These are phyloP conservation scores for Ferrisia virgata DNA, from an alignment of 2,888 invertebrate species.

Conservation along the genomic window DNA sequence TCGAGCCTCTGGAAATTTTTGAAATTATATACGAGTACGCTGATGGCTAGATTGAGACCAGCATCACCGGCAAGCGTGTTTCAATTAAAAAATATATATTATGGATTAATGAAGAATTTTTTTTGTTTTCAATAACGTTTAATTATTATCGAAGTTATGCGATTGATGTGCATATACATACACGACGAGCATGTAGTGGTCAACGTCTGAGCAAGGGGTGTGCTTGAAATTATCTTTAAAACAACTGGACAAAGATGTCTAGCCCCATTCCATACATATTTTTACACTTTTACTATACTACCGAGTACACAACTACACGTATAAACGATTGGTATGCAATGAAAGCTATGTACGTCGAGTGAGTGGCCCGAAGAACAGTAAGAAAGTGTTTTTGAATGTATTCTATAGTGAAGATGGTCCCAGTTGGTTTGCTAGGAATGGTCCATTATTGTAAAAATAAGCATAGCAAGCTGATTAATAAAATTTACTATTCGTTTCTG, in stretches of 20 bases:
- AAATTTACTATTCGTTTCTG: not conserved
- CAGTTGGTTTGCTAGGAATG: not conserved
- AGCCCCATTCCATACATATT: too few relatives aligned
- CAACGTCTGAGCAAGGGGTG: not conserved
- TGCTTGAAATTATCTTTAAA: not conserved
- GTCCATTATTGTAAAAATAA: not conserved
- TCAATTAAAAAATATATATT: conserved; percentile 24
- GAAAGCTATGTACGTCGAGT: not conserved
- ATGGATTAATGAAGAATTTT: conserved; percentile 11
- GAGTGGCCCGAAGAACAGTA: not conserved
- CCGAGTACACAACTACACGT: too few relatives aligned
- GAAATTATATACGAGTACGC: not conserved
- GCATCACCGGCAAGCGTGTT: too few relatives aligned
- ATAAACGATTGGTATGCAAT: not conserved
- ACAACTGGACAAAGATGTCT: not conserved
- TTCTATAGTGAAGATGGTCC: not conserved
- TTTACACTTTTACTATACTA: not conserved
- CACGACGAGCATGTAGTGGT: not conserved
- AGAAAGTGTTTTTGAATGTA: not conserved
- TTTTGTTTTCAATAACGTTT: not conserved
- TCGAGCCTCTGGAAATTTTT: not conserved
- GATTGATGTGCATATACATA: not conserved
- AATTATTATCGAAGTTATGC: not conserved
- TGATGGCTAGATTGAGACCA: not conserved
- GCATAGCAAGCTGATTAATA: not conserved